These are phyloP conservation scores for Microtus montanus DNA, from an alignment of 2,113 vertebrate genomes.

Conservation along the genomic window DNA sequence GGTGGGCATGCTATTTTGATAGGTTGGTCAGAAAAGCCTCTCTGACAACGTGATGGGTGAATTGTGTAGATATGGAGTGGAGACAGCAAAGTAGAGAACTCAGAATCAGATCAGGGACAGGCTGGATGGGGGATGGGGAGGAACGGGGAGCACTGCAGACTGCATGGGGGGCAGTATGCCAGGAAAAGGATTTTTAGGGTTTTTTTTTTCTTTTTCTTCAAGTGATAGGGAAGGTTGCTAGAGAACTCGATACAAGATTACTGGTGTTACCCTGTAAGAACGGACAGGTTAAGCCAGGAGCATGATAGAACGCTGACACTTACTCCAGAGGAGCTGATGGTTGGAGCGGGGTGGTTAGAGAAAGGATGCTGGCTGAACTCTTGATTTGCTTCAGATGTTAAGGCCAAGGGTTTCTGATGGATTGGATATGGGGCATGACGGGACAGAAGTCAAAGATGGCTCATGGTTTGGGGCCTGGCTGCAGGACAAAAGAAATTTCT, in stretches of 20 bases:
- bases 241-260: background rate
- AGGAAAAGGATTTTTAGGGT: background rate
- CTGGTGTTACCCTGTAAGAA: background rate
- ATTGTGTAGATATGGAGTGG: background rate
- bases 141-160: background rate
- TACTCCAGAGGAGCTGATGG: background rate
- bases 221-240: background rate
- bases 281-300: background rate
- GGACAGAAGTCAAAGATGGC: background rate
- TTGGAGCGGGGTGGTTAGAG: background rate
- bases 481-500: background rate
- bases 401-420: background rate
- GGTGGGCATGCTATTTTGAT: background rate
- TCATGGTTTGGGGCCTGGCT: background rate
- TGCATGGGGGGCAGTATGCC: background rate
- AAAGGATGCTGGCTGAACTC: background rate
- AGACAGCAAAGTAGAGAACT: background rate
- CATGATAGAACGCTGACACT: background rate
- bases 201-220: background rate
- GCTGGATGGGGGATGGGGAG: too few species aligned
- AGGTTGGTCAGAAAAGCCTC: slow-evolving; percentile 6
- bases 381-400: background rate
- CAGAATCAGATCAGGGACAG: background rate
- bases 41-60: background rate
- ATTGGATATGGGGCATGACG: background rate